Base-by-base conservation (phyloP, 2,888 invertebrate genomes). In the Psylliodes chrysocephalus region DNA sequence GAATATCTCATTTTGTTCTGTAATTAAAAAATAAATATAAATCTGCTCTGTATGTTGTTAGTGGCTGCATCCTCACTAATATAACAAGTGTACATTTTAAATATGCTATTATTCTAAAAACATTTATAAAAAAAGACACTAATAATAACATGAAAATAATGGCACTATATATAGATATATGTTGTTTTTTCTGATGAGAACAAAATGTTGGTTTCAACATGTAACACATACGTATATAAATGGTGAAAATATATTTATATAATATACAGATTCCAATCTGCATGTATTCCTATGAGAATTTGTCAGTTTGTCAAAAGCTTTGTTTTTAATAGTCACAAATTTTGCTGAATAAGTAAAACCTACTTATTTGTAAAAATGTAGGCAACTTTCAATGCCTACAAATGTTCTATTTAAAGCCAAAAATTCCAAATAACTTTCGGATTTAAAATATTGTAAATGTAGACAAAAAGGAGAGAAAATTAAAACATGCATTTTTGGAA, bases 41-140 rank as follows among this genome's bases (percentile, higher is more conserved):
- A 76, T 77, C 75, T 49, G 49, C 38, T 59, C 38, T 47, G 47
- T 47, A 61, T 53, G 54, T 61, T 79, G 78, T 79, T 79, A 80
- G 79, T 80, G 79, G 79, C 75, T 80, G 79, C 78, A 79, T 79
- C 76, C 77, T 79, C 80, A 78, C 81, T 82, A 81, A 81, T 79
- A 78, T 82, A 82, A 82, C 81, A 82, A 82, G 81, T 80, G 80
- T 81, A 82, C 80, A 80, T 79, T 80, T 74, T 73, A 79, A 82
- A 81, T 81, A 81, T 80, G 75, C 80, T 79, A 81, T 78, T 80
- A 78, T 73, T 79, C 82, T 82, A 82, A 81, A 81, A 82, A 82
- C 82, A 82, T 82, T 81, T 82, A 82, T 82, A 82, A 82, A 82
- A n/a, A 82, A 81, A 81, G 79, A 81, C 80, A 81, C 81, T 82